phyloP scores from a whole-genome alignment of 30 jellyfish, hydroid and myxozoan species.

The Rhopilema esculentum region DNA sequence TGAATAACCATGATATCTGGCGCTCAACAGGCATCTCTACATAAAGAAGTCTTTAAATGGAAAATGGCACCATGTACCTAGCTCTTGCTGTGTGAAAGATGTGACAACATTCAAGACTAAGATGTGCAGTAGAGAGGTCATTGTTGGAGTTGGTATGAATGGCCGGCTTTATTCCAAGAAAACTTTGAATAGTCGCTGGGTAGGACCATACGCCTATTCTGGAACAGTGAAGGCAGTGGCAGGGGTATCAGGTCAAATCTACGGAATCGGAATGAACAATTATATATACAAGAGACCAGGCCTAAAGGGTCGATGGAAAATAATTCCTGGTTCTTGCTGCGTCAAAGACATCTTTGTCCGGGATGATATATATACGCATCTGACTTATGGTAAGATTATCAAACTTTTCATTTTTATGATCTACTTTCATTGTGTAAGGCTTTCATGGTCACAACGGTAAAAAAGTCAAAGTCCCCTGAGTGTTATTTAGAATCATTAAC shows the following conservation, averaged over 20 bases:
- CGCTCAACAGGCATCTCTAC: constrained; percentile 12
- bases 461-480: too few relatives aligned
- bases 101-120: neutral
- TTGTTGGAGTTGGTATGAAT: constrained; percentile 42
- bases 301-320: constrained; percentile 10
- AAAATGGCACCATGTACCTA: constrained; percentile 11
- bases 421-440: neutral
- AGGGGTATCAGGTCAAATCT: constrained; percentile 27
- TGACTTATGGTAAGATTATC: constrained; percentile 5
- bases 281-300: constrained; percentile 6
- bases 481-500: too few relatives aligned
- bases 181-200: constrained; percentile 2
- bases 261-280: constrained; percentile 21
- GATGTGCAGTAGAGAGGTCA: neutral
- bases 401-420: too few relatives aligned
- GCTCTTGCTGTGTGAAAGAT: constrained; percentile 51
- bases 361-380: neutral
- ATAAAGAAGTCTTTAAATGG: neutral
- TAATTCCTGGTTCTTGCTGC: constrained; percentile 19
- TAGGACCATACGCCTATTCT: constrained; percentile 24
- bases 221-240: constrained; percentile 48
- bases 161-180: constrained; percentile 11
- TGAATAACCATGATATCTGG: too few relatives aligned
- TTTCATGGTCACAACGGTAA: neutral
- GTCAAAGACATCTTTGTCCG: constrained; percentile 29